Evolutionary conservation across 1,140 invertebrate species (phyloP).

Genomic region (Oedothorax gibbosus): DNA sequence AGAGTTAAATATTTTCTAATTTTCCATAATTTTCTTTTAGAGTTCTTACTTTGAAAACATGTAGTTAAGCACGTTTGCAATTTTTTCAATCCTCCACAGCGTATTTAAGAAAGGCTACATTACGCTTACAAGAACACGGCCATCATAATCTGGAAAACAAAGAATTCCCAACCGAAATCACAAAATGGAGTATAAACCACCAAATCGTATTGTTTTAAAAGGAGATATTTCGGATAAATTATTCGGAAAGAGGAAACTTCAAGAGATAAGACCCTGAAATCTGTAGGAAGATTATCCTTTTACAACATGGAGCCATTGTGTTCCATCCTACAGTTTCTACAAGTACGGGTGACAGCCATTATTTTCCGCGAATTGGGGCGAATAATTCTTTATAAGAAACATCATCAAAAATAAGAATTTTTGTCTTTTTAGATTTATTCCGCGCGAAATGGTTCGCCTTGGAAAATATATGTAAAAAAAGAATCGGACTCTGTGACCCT

Average conservation of each 20-base stretch:
- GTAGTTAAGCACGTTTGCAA: too few relatives aligned
- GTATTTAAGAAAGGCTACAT: too few relatives aligned
- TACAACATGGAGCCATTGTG: slow-evolving; percentile 45
- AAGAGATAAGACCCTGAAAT: slow-evolving; percentile 11
- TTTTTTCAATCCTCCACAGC: too few relatives aligned
- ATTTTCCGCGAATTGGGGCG: slow-evolving; percentile 47
- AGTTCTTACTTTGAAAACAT: too few relatives aligned
- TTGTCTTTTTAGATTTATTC: slow-evolving; percentile 17
- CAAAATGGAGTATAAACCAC: slow-evolving; percentile 31
- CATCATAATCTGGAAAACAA: slow-evolving; percentile 2
- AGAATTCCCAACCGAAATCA: slow-evolving; percentile 18
- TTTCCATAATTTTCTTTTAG: too few relatives aligned
- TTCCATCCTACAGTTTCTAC: slow-evolving; percentile 3
- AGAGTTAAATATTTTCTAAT: too few relatives aligned
- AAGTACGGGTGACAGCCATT: slow-evolving; percentile 1
- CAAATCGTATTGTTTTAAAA: slow-evolving; percentile 48
- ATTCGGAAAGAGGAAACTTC: slow-evolving; percentile 24
- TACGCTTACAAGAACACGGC: too few relatives aligned
- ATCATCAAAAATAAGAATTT: slow-evolving; percentile 22
- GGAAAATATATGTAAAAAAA: slow-evolving; percentile 25
- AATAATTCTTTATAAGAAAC: slow-evolving; percentile 49
- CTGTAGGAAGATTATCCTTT: slow-evolving; percentile 13
- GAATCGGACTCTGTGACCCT: slow-evolving; percentile 44
- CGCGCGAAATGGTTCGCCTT: slow-evolving; percentile 8
- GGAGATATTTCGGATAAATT: slow-evolving; percentile 39